These are phyloP conservation scores for Megatriorchis doriae DNA, from an alignment of 2,113 vertebrate species.

Conservation along the genomic window DNA sequence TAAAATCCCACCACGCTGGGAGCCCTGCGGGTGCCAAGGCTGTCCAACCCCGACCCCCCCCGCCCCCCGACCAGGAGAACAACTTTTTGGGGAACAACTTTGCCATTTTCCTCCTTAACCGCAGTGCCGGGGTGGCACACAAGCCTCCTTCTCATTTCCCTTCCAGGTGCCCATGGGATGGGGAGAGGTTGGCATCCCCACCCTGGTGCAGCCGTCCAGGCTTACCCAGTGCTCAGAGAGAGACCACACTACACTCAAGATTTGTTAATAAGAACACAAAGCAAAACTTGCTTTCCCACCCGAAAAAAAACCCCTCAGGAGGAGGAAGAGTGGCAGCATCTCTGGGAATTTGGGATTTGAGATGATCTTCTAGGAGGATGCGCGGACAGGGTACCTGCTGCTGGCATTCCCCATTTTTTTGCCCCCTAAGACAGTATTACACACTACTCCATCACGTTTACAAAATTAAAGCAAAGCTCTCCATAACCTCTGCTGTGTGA, in stretches of 20 bases:
- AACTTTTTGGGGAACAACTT: no score
- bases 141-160: background rate
- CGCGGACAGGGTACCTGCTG: no score
- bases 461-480: no score
- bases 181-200: background rate
- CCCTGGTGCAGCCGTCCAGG: background rate
- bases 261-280: background rate
- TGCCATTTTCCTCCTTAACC: no score
- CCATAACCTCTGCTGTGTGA: fast-evolving
- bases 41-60: no score
- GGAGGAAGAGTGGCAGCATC: background rate
- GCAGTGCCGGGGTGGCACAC: background rate
- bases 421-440: fast-evolving
- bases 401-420: fast-evolving
- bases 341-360: background rate
- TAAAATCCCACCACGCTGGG: background rate
- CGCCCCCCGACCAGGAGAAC: background rate
- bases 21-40: background rate
- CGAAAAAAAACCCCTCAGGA: no score
- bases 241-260: no score
- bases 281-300: background rate
- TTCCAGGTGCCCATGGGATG: background rate
- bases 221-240: background rate
- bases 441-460: fast-evolving
- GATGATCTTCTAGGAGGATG: background rate